Percentiles rank a stretch among this genome's conserved stretches.
phyloP scores from a whole-genome alignment of 2,888 invertebrate species.

The Callimorpha dominula region DNA sequence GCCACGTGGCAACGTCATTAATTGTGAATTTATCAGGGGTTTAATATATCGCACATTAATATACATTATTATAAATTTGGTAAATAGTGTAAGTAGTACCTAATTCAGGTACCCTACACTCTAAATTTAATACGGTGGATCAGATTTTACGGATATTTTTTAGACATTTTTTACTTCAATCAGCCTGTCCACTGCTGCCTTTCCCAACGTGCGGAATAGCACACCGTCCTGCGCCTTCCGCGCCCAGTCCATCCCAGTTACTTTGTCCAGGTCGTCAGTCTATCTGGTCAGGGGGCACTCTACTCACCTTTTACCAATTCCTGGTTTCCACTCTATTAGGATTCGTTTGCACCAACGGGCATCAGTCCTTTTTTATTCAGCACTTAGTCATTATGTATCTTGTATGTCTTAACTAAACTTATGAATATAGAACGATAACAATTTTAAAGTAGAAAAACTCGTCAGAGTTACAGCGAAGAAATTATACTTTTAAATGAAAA shows the following conservation, averaged over 20 bases:
- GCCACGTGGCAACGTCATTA: too few species aligned
- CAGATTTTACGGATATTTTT: background rate
- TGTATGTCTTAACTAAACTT: background rate
- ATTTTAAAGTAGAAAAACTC: background rate
- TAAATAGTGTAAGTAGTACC: too few species aligned
- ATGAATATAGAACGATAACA: background rate
- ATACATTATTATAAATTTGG: too few species aligned
- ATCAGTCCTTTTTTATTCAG: background rate
- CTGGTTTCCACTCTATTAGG: background rate
- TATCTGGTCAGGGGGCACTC: background rate
- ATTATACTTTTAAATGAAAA: constrained; percentile 29
- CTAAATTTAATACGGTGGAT: background rate
- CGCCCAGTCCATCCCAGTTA: background rate
- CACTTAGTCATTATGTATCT: background rate
- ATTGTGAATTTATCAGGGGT: too few species aligned
- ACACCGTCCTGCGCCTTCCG: background rate
- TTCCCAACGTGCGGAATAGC: too few species aligned
- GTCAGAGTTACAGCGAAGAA: background rate
- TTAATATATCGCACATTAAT: too few species aligned
- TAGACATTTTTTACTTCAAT: background rate
- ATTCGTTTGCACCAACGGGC: background rate
- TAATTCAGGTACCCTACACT: too few species aligned
- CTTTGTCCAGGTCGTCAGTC: background rate
- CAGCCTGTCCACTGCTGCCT: too few species aligned
- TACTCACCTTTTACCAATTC: background rate